phyloP scores from a whole-genome alignment of 2,113 vertebrate genomes.

The Serinus canaria region DNA sequence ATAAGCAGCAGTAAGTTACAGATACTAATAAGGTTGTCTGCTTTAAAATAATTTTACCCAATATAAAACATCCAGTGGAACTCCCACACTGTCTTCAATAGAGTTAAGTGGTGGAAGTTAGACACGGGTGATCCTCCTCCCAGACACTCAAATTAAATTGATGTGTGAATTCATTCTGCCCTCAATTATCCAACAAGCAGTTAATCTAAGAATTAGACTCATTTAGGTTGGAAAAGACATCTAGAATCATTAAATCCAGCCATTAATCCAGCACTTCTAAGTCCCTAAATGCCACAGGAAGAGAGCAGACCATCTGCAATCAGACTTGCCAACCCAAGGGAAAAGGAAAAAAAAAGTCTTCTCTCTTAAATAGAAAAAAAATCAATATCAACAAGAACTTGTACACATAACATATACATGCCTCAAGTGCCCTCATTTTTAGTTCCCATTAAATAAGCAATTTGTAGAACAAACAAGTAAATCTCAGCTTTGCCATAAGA shows the following conservation, averaged over 20 bases:
- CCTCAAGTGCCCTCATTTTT: not conserved
- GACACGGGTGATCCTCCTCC: not conserved
- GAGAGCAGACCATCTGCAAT: not conserved
- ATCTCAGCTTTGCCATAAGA: not conserved
- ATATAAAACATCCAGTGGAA: not conserved
- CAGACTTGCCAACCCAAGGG: not conserved
- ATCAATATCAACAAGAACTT: fast-evolving
- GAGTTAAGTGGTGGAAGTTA: not conserved
- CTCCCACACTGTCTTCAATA: not conserved
- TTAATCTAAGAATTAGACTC: not conserved
- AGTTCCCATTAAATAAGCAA: not conserved
- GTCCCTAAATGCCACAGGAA: not conserved
- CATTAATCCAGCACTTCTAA: not conserved
- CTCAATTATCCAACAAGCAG: not conserved
- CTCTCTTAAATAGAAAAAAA: not conserved
- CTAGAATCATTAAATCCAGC: not conserved
- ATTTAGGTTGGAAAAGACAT: not conserved
- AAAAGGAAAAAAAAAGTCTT: not conserved
- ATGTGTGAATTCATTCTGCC: not conserved
- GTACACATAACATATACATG: not conserved
- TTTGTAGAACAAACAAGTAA: not conserved
- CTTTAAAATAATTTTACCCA: not conserved
- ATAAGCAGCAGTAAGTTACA: not conserved
- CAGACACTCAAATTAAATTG: not conserved
- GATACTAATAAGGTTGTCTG: not conserved